Conservation (phyloP, 2,888 invertebrate species). For the Tiliacea aurago region DNA sequence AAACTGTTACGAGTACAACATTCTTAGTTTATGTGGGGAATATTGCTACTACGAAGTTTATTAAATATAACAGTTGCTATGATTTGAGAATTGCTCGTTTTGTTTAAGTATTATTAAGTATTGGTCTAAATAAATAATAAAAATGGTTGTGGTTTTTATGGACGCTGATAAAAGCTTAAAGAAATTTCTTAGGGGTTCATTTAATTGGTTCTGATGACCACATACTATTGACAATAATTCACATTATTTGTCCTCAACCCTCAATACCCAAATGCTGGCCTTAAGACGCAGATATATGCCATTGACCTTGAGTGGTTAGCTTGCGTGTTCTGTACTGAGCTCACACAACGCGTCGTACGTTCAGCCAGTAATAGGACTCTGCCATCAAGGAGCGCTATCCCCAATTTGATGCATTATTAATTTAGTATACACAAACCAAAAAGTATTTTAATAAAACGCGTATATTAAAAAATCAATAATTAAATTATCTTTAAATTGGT, state of each 20-base stretch:
- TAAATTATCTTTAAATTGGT: no score
- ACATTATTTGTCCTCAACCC: not conserved
- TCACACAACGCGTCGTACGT: no score
- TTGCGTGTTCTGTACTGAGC: no score
- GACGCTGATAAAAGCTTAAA: not conserved
- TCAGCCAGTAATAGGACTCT: no score
- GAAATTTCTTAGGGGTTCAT: not conserved
- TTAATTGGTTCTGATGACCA: not conserved
- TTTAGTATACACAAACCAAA: no score
- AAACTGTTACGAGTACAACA: not conserved
- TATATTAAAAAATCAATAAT: no score
- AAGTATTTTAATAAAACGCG: no score
- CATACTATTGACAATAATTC: not conserved
- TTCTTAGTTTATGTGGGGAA: constrained; percentile 7
- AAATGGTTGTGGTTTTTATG: not conserved
- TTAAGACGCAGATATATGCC: no score
- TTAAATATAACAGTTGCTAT: not conserved
- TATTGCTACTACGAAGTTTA: not conserved
- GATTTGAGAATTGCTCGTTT: not conserved
- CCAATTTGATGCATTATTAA: no score
- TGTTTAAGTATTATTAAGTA: not conserved
- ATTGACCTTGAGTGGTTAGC: no score
- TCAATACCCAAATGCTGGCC: not conserved
- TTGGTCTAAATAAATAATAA: not conserved
- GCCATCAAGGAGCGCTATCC: no score